Percentiles rank a stretch among this genome's conserved stretches.
These are phyloP conservation scores for Cyanoderma ruficeps DNA, from an alignment of 2,113 vertebrate species.

Conservation along the genomic window DNA sequence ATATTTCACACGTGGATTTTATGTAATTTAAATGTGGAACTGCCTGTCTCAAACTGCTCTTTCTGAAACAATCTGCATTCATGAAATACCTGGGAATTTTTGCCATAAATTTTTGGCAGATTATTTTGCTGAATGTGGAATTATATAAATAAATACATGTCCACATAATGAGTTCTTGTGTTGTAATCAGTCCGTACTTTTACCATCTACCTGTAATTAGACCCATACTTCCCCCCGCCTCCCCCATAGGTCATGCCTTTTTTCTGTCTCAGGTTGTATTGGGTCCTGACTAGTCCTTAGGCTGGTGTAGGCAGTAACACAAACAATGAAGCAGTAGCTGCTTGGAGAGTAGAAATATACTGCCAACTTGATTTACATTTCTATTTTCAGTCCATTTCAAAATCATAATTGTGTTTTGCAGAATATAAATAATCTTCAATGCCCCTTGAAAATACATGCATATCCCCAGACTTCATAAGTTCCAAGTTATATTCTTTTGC, in stretches of 20 bases:
- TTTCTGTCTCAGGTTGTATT: neutral
- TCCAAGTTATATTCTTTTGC: neutral
- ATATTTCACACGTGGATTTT: neutral
- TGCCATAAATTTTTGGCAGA: neutral
- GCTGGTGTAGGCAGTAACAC: neutral
- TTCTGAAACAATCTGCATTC: neutral
- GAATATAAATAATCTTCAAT: neutral
- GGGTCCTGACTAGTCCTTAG: neutral
- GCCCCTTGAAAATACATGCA: neutral
- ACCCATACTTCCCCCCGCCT: accelerated
- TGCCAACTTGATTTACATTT: neutral
- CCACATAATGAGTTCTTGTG: accelerated
- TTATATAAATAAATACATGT: neutral
- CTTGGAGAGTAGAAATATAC: neutral
- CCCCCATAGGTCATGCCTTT: neutral
- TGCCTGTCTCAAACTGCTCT: neutral
- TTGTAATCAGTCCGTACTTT: neutral
- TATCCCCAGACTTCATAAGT: neutral
- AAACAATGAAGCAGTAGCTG: neutral
- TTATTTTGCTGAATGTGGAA: neutral
- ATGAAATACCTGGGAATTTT: neutral
- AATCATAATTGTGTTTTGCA: neutral
- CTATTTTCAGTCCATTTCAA: neutral
- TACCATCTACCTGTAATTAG: neutral
- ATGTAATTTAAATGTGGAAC: neutral